Evolutionary conservation across 2,113 vertebrate species (phyloP).

Genomic region (Leptobrachium leishanense): DNA sequence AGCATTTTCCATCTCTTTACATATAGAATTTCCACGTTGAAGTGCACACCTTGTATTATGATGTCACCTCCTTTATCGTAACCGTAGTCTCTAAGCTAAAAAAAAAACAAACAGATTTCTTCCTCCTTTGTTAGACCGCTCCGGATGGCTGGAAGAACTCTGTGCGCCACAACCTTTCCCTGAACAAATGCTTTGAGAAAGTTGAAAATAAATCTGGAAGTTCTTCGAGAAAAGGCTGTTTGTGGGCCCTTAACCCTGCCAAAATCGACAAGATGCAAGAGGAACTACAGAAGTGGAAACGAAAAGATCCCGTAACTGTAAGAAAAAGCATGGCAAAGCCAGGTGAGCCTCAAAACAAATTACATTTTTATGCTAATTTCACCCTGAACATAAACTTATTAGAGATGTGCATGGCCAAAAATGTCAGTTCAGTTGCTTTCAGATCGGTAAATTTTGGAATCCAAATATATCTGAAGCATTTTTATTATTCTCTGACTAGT

Average conservation of each 20-base stretch:
- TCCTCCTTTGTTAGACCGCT: constrained; percentile 76
- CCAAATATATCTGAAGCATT: too few relatives aligned
- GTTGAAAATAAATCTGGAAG: constrained; percentile 90
- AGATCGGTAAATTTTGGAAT: too few relatives aligned
- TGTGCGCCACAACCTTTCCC: constrained; percentile 93
- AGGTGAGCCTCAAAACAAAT: constrained; percentile 65
- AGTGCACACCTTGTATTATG: too few relatives aligned
- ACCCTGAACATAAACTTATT: too few relatives aligned
- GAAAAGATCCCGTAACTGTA: constrained; percentile 90
- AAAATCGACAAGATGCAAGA: constrained; percentile 98
- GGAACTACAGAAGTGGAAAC: constrained; percentile 95
- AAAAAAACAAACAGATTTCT: neutral
- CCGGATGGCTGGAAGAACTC: constrained; percentile 99
- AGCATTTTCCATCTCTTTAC: neutral
- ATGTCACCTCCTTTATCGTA: too few relatives aligned
- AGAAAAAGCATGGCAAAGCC: constrained; percentile 96
- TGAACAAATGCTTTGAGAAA: constrained; percentile 99
- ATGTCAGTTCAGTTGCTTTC: too few relatives aligned
- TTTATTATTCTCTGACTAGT: too few relatives aligned
- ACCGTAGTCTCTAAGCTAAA: too few relatives aligned
- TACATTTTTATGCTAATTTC: neutral
- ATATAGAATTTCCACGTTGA: too few relatives aligned
- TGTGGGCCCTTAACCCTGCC: constrained; percentile 94
- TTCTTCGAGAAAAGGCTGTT: constrained; percentile 88
- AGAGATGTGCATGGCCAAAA: too few relatives aligned